Base-by-base conservation (phyloP, 2,113 vertebrate genomes). In the human region DNA sequence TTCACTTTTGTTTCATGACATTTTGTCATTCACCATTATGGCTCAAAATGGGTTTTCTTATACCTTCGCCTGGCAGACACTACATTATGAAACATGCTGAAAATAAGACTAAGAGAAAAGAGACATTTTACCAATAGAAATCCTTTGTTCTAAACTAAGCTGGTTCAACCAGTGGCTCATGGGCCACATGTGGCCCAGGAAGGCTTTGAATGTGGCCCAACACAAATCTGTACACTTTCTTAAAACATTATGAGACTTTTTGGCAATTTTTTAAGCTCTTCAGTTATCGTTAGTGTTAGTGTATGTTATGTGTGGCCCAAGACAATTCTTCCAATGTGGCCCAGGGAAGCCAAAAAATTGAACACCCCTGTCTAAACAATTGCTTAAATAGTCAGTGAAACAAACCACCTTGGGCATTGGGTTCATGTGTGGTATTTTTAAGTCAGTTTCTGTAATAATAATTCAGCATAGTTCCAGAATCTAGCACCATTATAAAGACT, bases 1-100 rank as follows among this genome's bases (percentile, higher is more conserved):
- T 97, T 87, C 57, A 93, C 5, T 92, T 97, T 89, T 97, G 81
- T 97, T 98, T 97, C 40, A 66, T 94, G 89, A 87, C 97, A 93
- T 81, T 79, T 96, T 96, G 89, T 90, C 73, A 96, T 89, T 81
- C 12, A 85, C 90, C 66, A 96, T 95, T 97, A 97, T 89, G 80
- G 83, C 35, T 32, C 90, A 93, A 97, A 96, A 90, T 32, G 4
- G 5, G 35, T 2, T 96, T 97, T 95, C 45, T 30, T 95, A 70
- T 97, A 93, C 94, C 78, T 95, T 30, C 61, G 94, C 90, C 86
- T 73, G 82, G 96, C 70, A 96, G 92, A 73, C 52, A 78, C 6
- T 68, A 45, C 66, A 76, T 94, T 86, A 85, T 89, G 48, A 97
- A 96, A 90, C n/a, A 83, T 40, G 20, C 50, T 82, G 76, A 97